Evolutionary conservation across 64 coral and sea anemone genomes (phyloP).

Genomic region (Trachythela sp.): DNA sequence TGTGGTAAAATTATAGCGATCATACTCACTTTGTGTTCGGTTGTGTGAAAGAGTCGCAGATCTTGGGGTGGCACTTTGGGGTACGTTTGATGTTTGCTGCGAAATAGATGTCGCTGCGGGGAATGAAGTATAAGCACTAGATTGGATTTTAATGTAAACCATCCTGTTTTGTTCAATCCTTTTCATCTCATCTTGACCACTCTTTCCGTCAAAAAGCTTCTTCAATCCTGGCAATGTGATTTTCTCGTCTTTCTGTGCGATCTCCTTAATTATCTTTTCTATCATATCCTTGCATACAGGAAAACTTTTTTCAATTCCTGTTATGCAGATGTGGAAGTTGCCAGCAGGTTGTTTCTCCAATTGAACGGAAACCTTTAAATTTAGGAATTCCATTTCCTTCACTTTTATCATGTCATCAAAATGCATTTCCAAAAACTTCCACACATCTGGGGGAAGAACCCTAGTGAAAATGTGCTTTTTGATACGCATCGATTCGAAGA

Average conservation of each 20-base stretch:
- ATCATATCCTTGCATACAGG: neutral
- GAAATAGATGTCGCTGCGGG: too few species aligned
- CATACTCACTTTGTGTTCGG: neutral
- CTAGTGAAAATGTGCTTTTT: neutral
- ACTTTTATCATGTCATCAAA: neutral
- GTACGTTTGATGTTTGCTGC: neutral
- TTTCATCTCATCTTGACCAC: neutral
- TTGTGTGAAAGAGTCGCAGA: neutral
- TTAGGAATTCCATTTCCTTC: neutral
- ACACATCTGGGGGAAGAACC: neutral
- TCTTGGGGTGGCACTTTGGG: neutral
- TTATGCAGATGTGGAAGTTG: neutral
- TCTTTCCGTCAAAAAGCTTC: neutral
- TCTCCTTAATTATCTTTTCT: neutral
- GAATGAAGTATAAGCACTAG: too few species aligned
- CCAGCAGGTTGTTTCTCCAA: neutral
- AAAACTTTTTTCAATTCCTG: neutral
- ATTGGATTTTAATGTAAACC: neutral
- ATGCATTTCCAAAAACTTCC: neutral
- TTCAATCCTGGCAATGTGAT: neutral
- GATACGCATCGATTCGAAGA: neutral
- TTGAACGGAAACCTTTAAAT: neutral
- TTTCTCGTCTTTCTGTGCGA: neutral
- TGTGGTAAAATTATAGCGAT: neutral
- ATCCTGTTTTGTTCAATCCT: neutral